Percentiles rank a stretch among this genome's conserved stretches.
Evolutionary conservation across 1,140 invertebrate genomes (phyloP).

Genomic region (Triops cancriformis): DNA sequence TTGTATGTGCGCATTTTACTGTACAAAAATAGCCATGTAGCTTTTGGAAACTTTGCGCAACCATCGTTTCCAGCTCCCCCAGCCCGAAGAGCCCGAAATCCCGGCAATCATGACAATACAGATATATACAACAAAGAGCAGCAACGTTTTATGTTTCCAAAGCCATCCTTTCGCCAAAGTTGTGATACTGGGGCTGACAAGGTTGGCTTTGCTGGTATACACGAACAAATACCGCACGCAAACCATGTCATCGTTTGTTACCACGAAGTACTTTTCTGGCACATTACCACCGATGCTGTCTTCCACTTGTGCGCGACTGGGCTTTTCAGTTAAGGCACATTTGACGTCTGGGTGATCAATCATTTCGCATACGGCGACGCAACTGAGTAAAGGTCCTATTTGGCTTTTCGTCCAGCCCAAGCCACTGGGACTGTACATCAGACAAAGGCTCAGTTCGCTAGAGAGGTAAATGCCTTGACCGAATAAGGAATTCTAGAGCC

Average conservation of each 20-base stretch:
- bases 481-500: slow-evolving; percentile 53
- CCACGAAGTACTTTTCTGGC: slow-evolving; percentile 62
- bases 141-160: background rate
- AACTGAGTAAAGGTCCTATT: slow-evolving; percentile 60
- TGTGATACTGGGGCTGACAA: background rate
- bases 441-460: slow-evolving; percentile 56
- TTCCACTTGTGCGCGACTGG: slow-evolving; percentile 30
- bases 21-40: slow-evolving; percentile 1
- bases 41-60: background rate
- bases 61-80: background rate
- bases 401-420: slow-evolving; percentile 62
- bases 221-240: slow-evolving; percentile 66
- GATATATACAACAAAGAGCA: background rate
- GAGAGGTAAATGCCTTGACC: slow-evolving; percentile 68
- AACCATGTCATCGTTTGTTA: slow-evolving; percentile 64
- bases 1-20: background rate
- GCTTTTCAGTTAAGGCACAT: slow-evolving; percentile 31
- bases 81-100: background rate
- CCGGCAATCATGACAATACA: slow-evolving; percentile 5
- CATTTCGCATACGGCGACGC: slow-evolving; percentile 68
- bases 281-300: slow-evolving; percentile 23
- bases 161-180: background rate
- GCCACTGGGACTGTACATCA: slow-evolving; percentile 58
- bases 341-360: slow-evolving; percentile 57
- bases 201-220: slow-evolving; percentile 40